Evolutionary conservation across 64 coral and sea anemone genomes (phyloP), one percentile per base, ranked within the genome.

Genomic region (Actinia equina): DNA sequence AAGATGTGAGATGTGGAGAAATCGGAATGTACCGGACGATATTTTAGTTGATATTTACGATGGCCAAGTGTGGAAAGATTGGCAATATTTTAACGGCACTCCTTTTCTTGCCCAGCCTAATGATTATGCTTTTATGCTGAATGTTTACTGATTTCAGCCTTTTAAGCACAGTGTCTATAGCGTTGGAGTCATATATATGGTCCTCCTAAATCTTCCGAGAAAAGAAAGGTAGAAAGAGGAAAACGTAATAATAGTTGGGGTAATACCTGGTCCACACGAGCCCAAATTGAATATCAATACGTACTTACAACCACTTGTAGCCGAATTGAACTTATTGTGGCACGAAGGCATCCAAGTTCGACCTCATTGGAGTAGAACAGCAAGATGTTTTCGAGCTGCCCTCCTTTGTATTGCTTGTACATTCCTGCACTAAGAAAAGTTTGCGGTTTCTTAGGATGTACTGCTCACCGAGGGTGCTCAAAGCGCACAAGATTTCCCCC

Each of bases 121-220:
- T 71, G 86, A 93, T 52, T 93, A 86, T 93, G 92, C 71, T 19
- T 86, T 89, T 42, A 93, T 93, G 92, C 25, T 93, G 3, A 93
- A 93, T 89, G 92, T 93, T 8, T 71, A 93, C 17, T 93, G 92
- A 74, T 89, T 89, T 58, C 83, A 89, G 9, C 92, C 92, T 77
- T 89, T 89, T 71, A 89, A 93, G 45, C 83, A 93, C 59, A 79
- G 60, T 67, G 22, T 74, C 4, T 84, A 84, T 69, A 90, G 88
- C 59, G 45, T 84, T 53, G 88, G 88, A 37, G 81, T 77, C 62
- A 87, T n/a, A 55, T 90, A 84, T 77, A 90, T 90, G 81, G 82
- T 90, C 19, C 44, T 90, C 27, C 80, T 91, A 37, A 91, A 91
- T 54, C 52, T 91, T 13, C 89, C 89, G 64, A 86, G 89, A 23